phyloP scores from a whole-genome alignment of 1,140 invertebrate genomes.

The Lordiphosa mommai region DNA sequence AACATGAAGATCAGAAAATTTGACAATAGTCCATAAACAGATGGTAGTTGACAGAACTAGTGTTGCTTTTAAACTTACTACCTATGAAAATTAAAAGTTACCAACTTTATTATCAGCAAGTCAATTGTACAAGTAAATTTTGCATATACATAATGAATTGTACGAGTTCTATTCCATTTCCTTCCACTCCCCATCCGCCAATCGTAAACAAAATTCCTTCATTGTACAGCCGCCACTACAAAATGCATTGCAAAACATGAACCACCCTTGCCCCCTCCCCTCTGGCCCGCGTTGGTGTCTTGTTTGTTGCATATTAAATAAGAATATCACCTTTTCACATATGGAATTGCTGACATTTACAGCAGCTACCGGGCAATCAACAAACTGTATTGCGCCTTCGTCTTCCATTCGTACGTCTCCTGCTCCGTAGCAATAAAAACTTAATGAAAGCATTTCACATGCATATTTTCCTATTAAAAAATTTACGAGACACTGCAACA shows the following conservation, averaged over 20 bases:
- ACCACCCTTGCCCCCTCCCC: not conserved
- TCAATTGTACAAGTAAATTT: too few species aligned
- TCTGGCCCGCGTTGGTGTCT: not conserved
- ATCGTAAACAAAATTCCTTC: not conserved
- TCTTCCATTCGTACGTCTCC: not conserved
- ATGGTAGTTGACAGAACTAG: too few species aligned
- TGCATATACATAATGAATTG: too few species aligned
- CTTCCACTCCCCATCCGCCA: too few species aligned
- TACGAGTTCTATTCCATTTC: too few species aligned
- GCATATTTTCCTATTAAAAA: conserved; percentile 41
- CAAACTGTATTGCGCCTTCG: conserved; percentile 17
- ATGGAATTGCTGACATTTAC: conserved; percentile 48
- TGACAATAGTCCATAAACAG: too few species aligned
- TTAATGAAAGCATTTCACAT: conserved; percentile 60
- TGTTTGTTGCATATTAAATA: conserved; percentile 50
- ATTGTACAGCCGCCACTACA: conserved; percentile 19
- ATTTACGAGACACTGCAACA: conserved; percentile 29
- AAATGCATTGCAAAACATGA: conserved; percentile 60
- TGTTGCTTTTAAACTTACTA: too few species aligned
- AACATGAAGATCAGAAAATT: too few species aligned
- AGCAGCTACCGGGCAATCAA: conserved; percentile 44
- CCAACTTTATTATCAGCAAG: too few species aligned
- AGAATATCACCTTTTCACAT: conserved; percentile 43
- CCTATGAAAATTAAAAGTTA: too few species aligned
- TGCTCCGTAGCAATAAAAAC: conserved; percentile 45